Evolutionary conservation across 2,888 invertebrate genomes (phyloP).

Genomic region (Plebejus anna): DNA sequence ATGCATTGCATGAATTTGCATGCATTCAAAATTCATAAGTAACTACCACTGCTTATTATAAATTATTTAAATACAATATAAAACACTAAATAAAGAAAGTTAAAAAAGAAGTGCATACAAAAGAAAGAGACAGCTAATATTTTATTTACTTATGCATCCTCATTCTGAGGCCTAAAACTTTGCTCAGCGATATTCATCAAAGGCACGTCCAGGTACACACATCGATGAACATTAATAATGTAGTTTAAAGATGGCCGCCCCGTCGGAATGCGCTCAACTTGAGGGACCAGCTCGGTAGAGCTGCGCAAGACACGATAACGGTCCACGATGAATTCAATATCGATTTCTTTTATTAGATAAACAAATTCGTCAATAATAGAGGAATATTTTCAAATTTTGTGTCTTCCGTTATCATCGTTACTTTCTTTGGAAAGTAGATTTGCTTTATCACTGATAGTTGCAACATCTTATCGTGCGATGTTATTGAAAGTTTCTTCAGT

Average conservation of each 20-base stretch:
- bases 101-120: neutral
- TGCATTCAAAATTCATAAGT: constrained; percentile 51
- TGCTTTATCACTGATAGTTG: constrained; percentile 5
- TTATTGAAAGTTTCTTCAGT: constrained; percentile 18
- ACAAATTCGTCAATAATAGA: neutral
- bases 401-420: neutral
- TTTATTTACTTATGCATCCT: constrained; percentile 13
- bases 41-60: constrained; percentile 58
- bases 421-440: neutral
- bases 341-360: constrained; percentile 15
- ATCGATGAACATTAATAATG: constrained; percentile 65
- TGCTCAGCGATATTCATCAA: constrained; percentile 15
- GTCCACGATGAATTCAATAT: constrained; percentile 27
- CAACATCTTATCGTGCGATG: constrained; percentile 24
- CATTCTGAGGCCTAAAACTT: constrained; percentile 18
- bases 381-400: neutral
- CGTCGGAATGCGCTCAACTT: constrained; percentile 61
- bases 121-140: neutral
- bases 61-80: neutral
- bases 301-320: constrained; percentile 45
- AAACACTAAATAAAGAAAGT: neutral
- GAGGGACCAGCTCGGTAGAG: constrained; percentile 53
- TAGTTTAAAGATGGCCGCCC: constrained; percentile 73
- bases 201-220: constrained; percentile 27
- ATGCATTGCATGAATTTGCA: constrained; percentile 37